These are phyloP conservation scores for Thunnus thynnus DNA, from an alignment of 2,113 vertebrate species.

Conservation along the genomic window DNA sequence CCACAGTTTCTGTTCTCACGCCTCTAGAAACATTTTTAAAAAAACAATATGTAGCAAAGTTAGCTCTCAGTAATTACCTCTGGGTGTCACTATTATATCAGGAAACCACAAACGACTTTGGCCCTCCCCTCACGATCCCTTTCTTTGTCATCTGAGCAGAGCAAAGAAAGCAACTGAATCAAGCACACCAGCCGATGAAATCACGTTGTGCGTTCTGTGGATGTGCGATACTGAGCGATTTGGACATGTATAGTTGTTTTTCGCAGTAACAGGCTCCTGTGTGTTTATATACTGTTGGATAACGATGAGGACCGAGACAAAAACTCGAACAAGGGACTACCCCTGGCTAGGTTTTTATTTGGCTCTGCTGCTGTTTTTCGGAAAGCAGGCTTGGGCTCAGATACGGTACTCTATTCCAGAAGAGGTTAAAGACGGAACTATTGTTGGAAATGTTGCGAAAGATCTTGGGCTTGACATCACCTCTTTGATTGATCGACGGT, in stretches of 20 bases:
- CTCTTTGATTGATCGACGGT: conserved; percentile 57
- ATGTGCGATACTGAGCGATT: not conserved
- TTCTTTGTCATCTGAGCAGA: conserved; percentile 19
- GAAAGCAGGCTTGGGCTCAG: conserved; percentile 52
- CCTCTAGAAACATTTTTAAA: not conserved
- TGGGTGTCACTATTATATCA: conserved; percentile 44
- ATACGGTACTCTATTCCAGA: conserved; percentile 81
- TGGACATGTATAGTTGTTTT: not conserved
- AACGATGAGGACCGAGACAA: not conserved
- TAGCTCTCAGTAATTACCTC: not conserved
- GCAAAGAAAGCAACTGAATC: conserved; percentile 8
- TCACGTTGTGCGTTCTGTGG: not conserved
- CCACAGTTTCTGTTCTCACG: not conserved
- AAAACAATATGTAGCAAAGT: too few species aligned
- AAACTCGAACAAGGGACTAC: not conserved
- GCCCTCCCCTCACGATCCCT: conserved; percentile 23
- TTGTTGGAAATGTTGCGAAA: conserved; percentile 78
- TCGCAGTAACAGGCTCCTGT: not conserved
- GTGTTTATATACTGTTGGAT: conserved; percentile 8
- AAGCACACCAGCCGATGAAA: not conserved
- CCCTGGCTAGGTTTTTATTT: conserved; percentile 15
- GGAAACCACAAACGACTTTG: not conserved
- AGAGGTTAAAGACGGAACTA: conserved; percentile 76
- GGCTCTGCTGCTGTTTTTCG: conserved; percentile 34
- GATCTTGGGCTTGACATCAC: conserved; percentile 79